phyloP scores from a whole-genome alignment of 2,113 vertebrate species.

The Neogobius melanostomus region DNA sequence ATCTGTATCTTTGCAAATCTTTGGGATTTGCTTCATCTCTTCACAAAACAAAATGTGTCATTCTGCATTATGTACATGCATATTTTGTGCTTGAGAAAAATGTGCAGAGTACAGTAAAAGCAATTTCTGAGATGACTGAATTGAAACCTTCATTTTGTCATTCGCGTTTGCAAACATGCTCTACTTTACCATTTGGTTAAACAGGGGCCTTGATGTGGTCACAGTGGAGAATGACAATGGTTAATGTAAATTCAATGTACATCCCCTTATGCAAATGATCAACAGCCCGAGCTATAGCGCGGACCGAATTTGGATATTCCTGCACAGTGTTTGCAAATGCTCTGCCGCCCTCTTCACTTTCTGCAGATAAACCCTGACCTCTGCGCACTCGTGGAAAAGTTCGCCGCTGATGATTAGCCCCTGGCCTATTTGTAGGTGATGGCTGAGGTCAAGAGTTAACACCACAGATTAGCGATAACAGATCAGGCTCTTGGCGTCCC shows the following conservation, averaged over 20 bases:
- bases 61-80: no score
- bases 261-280: conserved; percentile 18
- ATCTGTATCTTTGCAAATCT: no score
- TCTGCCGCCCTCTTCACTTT: neutral
- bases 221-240: neutral
- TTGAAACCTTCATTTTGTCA: conserved; percentile 1
- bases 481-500: neutral
- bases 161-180: neutral
- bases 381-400: conserved; percentile 3
- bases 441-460: conserved; percentile 31
- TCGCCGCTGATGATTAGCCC: conserved; percentile 2
- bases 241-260: conserved; percentile 18
- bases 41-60: no score
- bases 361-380: neutral
- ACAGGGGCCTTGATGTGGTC: neutral
- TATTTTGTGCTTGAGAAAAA: no score
- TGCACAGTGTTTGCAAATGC: neutral
- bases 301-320: neutral
- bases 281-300: neutral
- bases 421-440: conserved; percentile 25
- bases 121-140: neutral
- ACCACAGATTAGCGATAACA: conserved; percentile 16
- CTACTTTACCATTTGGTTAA: neutral
- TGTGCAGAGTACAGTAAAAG: neutral
- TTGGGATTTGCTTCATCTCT: no score